phyloP scores from a whole-genome alignment of 2,888 invertebrate genomes.

The Neoascia interrupta region DNA sequence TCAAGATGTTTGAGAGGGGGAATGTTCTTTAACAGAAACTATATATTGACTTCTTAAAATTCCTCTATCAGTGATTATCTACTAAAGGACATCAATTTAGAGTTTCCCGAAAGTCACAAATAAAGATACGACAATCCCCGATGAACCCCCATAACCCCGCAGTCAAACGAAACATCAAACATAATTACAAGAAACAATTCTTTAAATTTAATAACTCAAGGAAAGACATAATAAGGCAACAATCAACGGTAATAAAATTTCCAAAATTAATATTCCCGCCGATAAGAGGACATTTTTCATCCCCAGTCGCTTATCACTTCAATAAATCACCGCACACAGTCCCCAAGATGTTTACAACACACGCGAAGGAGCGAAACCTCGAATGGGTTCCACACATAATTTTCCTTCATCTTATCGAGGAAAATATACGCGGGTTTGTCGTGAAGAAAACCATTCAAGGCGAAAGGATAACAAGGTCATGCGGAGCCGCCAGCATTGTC shows the following conservation, averaged over 20 bases:
- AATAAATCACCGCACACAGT: constrained; percentile 54
- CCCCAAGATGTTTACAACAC: neutral
- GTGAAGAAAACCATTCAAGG: neutral
- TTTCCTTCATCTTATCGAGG: constrained; percentile 44
- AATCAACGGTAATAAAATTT: constrained; percentile 61
- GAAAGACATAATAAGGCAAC: constrained; percentile 52
- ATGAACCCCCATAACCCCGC: constrained; percentile 38
- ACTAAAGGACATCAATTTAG: too few relatives aligned
- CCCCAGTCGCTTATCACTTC: constrained; percentile 35
- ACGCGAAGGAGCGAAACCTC: too few relatives aligned
- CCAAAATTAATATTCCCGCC: constrained; percentile 57
- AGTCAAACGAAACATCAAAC: neutral
- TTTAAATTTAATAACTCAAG: constrained; percentile 59
- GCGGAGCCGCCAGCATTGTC: constrained; percentile 17
- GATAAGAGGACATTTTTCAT: constrained; percentile 45
- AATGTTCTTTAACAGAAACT: too few relatives aligned
- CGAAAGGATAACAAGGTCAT: constrained; percentile 63
- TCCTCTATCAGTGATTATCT: too few relatives aligned
- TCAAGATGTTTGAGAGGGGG: too few relatives aligned
- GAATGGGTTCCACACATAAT: too few relatives aligned
- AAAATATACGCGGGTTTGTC: constrained; percentile 8
- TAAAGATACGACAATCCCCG: constrained; percentile 8
- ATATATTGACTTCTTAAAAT: too few relatives aligned
- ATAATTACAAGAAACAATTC: constrained; percentile 58
- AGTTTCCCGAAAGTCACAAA: too few relatives aligned